Base-by-base conservation (phyloP, 2,113 vertebrate genomes). In the Ranitomeya variabilis region DNA sequence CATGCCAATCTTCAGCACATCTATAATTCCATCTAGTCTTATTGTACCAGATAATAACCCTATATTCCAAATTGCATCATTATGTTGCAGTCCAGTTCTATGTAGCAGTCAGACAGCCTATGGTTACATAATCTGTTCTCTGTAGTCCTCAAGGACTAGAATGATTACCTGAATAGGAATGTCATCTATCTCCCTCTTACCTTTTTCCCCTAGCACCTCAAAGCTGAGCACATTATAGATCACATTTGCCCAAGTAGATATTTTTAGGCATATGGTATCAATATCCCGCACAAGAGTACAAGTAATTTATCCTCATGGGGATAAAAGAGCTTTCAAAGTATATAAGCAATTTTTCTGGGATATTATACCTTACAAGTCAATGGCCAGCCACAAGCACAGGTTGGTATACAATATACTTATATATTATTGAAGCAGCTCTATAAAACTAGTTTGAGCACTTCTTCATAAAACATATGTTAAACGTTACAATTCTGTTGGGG, bases 291-390 rank as follows among this genome's bases (percentile, higher is more conserved):
- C 21, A 64, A 67, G 57, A 83, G 64, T 14, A 23, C 8, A 69
- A 26, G 45, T 83, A 83, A 83, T 83, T 83, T 83, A 52, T 67
- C 54, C 81, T 69, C 81, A 83, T 21, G 19, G 62, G 81, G 19
- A 37, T 83, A 54, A 69, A 69, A 54, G 5, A 67, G 45, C 21
- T 69, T 52, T 51, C 69, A 13, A 23, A 83, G 66, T 67, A 67
- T 83, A 52, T 51, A 83, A 83, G 45, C 45, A 37, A 52, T 11
- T 83, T 67, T 21, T 12, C 10, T 83, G 19, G 37, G n/a, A 83
- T 67, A 54, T 83, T 54, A 52, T 52, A 19, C 37, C 54, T 69
- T 10, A 83, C n/a, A 26, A 26, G 66, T 69, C 1, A 26, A 26
- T 69, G 55, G 9, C 55, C 55, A 57, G 55, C 66, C 66, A 23